Percentiles rank a stretch among this genome's conserved stretches.
Evolutionary conservation across 2,797 vertebrate species (phyloP).

Genomic region (Amblyraja radiata): DNA sequence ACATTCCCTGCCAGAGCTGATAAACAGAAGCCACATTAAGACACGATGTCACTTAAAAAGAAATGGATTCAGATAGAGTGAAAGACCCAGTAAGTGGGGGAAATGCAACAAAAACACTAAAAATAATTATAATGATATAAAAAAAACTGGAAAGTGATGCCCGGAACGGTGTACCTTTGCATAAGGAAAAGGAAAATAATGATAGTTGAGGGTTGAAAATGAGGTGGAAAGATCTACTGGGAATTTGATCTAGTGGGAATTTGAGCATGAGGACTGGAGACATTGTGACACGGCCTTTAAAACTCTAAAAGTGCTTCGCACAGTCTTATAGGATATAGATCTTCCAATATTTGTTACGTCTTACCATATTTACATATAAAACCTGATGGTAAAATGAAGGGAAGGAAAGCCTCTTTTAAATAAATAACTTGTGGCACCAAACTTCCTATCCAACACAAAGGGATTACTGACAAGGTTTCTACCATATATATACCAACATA

Average conservation of each 20-base stretch:
- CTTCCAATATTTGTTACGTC: slow-evolving; percentile 1
- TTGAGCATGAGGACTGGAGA: background rate
- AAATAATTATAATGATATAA: background rate
- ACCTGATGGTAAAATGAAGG: background rate
- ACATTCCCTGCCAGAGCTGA: background rate
- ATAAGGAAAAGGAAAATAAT: background rate
- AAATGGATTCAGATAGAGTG: background rate
- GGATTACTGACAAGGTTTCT: background rate
- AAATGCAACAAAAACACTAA: background rate
- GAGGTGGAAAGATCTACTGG: background rate
- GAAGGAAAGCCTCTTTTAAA: background rate
- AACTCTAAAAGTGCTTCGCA: background rate
- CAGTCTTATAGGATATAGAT: background rate
- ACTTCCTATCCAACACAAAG: background rate
- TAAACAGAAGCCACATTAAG: background rate
- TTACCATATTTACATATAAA: background rate
- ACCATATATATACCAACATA: background rate
- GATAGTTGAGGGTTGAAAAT: background rate
- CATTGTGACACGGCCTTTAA: background rate
- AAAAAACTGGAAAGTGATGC: background rate
- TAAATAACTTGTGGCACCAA: background rate
- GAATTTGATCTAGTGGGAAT: background rate
- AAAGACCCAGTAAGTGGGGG: background rate
- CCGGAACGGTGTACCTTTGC: background rate
- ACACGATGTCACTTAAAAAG: background rate